A percentile compares a stretch with the other conserved stretches of the same genome.
These are phyloP conservation scores for Circaetus cinerascens DNA, from an alignment of 2,113 vertebrate species.

Conservation along the genomic window DNA sequence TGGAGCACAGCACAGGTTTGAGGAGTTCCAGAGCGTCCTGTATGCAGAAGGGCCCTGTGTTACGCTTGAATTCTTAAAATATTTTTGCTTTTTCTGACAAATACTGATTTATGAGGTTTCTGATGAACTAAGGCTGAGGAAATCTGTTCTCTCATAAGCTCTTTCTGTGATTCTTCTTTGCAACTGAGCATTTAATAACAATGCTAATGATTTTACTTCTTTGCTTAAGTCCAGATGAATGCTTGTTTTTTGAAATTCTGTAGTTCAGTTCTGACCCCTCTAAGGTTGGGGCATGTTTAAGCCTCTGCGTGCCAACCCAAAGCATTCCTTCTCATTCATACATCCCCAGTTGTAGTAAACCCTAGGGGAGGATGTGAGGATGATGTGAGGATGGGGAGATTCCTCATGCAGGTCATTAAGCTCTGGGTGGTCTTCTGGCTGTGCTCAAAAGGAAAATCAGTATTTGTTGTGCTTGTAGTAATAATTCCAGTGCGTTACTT, in stretches of 20 bases:
- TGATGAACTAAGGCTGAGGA: not conserved
- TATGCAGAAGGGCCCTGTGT: not conserved
- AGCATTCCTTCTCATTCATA: constrained; percentile 15
- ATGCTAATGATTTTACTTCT: not conserved
- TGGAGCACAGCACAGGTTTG: not conserved
- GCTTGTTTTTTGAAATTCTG: not conserved
- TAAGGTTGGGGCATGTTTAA: not conserved
- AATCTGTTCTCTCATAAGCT: not conserved
- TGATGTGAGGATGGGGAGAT: not conserved
- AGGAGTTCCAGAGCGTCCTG: not conserved
- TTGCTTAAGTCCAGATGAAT: not conserved
- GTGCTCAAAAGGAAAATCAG: not conserved
- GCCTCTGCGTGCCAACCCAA: not conserved
- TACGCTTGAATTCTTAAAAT: not conserved
- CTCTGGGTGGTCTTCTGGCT: constrained; percentile 25
- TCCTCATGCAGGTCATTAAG: not conserved
- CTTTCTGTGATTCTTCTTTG: not conserved
- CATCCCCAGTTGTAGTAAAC: not conserved
- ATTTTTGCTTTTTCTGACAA: not conserved
- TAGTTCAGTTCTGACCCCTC: not conserved
- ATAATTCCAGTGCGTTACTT: not conserved
- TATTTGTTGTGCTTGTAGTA: constrained; percentile 29
- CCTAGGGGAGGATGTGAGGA: not conserved
- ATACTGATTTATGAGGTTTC: not conserved
- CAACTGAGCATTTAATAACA: not conserved